These are phyloP conservation scores for Platalea minor DNA, from an alignment of 2,797 vertebrate genomes.

Conservation along the genomic window DNA sequence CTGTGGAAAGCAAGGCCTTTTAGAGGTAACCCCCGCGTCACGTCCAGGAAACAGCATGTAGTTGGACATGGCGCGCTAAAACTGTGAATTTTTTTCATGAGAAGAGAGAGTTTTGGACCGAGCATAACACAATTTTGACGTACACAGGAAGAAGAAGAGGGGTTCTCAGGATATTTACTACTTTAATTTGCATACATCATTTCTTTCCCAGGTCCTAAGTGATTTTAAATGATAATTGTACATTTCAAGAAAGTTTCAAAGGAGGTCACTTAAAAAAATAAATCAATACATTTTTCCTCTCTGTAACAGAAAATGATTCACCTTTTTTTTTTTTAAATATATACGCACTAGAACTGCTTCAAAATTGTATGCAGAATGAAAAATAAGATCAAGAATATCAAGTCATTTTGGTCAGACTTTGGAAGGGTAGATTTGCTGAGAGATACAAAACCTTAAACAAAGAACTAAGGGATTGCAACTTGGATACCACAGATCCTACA, in stretches of 20 bases:
- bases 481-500: neutral
- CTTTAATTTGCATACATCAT: neutral
- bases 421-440: neutral
- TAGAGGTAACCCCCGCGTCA: accelerated
- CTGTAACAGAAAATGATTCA: neutral
- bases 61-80: neutral
- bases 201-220: neutral
- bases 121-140: neutral
- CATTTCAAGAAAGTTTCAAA: neutral
- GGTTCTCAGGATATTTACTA: neutral
- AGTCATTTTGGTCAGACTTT: neutral
- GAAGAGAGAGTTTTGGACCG: neutral
- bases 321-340: neutral
- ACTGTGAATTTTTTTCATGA: neutral
- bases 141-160: neutral
- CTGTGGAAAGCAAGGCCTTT: neutral
- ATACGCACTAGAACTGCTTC: neutral
- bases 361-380: neutral
- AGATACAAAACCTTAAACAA: neutral
- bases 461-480: neutral
- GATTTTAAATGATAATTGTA: neutral
- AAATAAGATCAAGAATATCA: neutral
- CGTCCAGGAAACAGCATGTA: neutral
- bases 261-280: neutral
- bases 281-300: neutral